Evolutionary conservation across 1,140 invertebrate genomes (phyloP), one percentile per base, ranked within the genome.

Genomic region (Cephus cinctus): DNA sequence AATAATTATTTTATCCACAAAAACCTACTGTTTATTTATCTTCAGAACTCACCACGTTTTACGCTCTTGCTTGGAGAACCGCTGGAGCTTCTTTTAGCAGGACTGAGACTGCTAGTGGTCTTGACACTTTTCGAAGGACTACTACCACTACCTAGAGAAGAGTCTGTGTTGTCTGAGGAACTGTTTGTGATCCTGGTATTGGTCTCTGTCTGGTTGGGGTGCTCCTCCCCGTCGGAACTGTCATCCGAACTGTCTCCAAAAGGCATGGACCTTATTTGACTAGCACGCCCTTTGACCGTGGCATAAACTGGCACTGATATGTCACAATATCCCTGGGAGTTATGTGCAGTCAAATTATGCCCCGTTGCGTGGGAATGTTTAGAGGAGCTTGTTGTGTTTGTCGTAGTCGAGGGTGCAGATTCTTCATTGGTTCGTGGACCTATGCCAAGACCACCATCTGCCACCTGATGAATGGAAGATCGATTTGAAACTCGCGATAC

Each of bases 171-270:
- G 36, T 76, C 69, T 5, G 73, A 77, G 4, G 75, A 76, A 32
- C 79, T 80, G 35, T 80, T 80, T 2, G 78, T 80, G 22, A 76
- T 78, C 31, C 79, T 63, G n/a, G 78, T 80, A 43, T 77, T 78
- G 3, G 76, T 75, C 44, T 75, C 74, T 0, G 69, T 71, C 49
- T 74, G 72, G 57, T 75, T 77, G 3, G 71, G 71, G 45, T 77
- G 75, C 25, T 89, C 88, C 72, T 94, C 93, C 12, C 92, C 93
- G 66, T 95, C 92, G 31, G 91, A 93, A 3, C 93, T 96, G 54
- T 94, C 93, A 65, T 96, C 92, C 1, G 90, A 92, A n/a, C 92
- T 94, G 56, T 97, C 94, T 2, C 92, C 94, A 65, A 98, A 97
- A 8, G 94, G 94, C 81, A 95, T 92, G 6, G 91, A 95, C 54